Evolutionary conservation across 2,113 vertebrate species (phyloP), one percentile per base, ranked within the genome.

Genomic region (Aplodontia rufa): DNA sequence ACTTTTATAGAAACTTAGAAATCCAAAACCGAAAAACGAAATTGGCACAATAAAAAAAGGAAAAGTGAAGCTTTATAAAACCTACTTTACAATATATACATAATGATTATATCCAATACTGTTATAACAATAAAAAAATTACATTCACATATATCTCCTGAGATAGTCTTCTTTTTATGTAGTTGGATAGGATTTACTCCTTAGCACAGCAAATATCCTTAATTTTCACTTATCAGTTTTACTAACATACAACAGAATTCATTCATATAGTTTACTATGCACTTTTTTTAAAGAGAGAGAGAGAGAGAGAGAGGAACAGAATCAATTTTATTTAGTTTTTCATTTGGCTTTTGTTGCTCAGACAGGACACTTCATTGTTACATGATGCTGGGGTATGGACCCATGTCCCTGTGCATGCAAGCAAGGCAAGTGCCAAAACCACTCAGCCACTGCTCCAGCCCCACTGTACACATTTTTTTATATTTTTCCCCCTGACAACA

Each of bases 211-310:
- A 71, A 94, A 94, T n/a, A 91, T 40, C 32, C 49, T 80, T 40
- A 66, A 62, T 91, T 95, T 92, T 66, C 45, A 88, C 55, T 91
- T 87, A 87, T 49, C 0, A 0, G 76, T 85, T 53, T 53, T 45
- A 40, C 69, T n/a, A 88, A 45, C 24, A 22, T 13, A 79, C 26
- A 47, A 8, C 66, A 90, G 53, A 75, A 53, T 90, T 84, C 87
- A 81, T 71, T 92, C 89, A 75, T 42, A 60, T 40, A 85, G 75
- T 82, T 95, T 75, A 74, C 40, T 47, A 49, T 19, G 80, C 58
- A 28, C 40, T 97, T 94, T 30, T 45, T 94, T 84, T 35, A 75
- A n/a, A n/a, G n/a, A n/a, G n/a, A n/a, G n/a, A n/a, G n/a, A n/a
- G n/a, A n/a, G n/a, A n/a, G n/a, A n/a, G n/a, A n/a, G n/a, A n/a